These are phyloP conservation scores for Styela plicata DNA, from an alignment of 23 tunicate species.

Conservation along the genomic window DNA sequence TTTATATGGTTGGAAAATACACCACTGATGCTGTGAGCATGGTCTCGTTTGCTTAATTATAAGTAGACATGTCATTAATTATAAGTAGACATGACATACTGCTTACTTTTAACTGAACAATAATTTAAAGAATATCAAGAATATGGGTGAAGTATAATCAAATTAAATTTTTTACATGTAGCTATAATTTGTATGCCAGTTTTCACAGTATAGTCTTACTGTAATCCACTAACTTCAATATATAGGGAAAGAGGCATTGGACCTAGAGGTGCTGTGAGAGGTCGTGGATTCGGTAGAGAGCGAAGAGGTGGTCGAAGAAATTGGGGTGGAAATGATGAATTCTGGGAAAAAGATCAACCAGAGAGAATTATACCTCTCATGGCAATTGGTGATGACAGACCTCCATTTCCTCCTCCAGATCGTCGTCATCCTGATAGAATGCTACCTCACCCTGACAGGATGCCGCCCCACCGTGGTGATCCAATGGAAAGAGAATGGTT, in stretches of 20 bases:
- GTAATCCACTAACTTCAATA: not conserved
- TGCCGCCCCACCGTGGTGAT: not conserved
- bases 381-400: not conserved
- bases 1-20: no score
- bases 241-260: not conserved
- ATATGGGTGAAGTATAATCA: no score
- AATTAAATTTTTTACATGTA: no score
- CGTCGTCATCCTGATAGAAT: constrained; percentile 5
- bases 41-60: no score
- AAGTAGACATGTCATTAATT: no score
- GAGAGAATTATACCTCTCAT: not conserved
- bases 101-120: no score
- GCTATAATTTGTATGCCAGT: no score
- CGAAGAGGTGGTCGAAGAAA: constrained; percentile 30
- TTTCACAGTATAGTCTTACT: no score
- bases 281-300: constrained; percentile 1
- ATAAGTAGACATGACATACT: no score
- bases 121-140: no score
- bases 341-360: not conserved
- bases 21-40: no score
- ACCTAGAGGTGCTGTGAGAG: no score
- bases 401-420: not conserved
- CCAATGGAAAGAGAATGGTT: not conserved
- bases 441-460: not conserved
- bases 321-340: constrained; percentile 34